phyloP scores from a whole-genome alignment of 2,797 vertebrate genomes.

The Enteromius paludinosus region DNA sequence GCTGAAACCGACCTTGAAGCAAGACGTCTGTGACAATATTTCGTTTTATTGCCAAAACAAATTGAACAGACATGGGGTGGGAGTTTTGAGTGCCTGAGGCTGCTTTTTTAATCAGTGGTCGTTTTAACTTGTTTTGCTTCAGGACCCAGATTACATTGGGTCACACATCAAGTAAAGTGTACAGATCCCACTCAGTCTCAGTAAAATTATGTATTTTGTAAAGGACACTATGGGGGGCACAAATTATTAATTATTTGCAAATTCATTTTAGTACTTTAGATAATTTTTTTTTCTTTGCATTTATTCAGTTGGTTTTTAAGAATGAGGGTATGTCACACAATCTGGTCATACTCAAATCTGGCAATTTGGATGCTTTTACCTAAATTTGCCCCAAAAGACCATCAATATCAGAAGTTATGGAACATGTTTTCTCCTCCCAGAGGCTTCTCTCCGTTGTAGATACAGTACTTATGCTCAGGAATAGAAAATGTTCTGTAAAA shows the following conservation, averaged over 20 bases:
- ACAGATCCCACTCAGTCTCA: neutral
- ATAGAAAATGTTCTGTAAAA: neutral
- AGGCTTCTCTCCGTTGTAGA: neutral
- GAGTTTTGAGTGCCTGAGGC: slow-evolving; percentile 4
- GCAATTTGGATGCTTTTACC: neutral
- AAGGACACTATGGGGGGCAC: neutral
- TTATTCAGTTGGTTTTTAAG: neutral
- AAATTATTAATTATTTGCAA: neutral
- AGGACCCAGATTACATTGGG: neutral
- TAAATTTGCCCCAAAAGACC: neutral
- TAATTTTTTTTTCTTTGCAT: neutral
- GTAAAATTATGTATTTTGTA: neutral
- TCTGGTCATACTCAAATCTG: neutral
- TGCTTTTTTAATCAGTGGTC: slow-evolving; percentile 27
- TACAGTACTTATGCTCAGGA: neutral
- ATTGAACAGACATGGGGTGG: slow-evolving; percentile 18
- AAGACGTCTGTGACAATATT: slow-evolving; percentile 14
- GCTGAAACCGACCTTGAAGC: slow-evolving; percentile 5
- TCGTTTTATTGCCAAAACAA: slow-evolving; percentile 16
- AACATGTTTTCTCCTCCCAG: neutral
- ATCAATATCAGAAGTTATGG: neutral
- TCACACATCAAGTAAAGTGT: neutral
- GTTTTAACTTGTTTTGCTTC: slow-evolving; percentile 14
- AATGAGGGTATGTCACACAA: neutral
- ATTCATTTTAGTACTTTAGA: neutral